Conservation (phyloP, 2,888 invertebrate species). For the Heliconius hortense region DNA sequence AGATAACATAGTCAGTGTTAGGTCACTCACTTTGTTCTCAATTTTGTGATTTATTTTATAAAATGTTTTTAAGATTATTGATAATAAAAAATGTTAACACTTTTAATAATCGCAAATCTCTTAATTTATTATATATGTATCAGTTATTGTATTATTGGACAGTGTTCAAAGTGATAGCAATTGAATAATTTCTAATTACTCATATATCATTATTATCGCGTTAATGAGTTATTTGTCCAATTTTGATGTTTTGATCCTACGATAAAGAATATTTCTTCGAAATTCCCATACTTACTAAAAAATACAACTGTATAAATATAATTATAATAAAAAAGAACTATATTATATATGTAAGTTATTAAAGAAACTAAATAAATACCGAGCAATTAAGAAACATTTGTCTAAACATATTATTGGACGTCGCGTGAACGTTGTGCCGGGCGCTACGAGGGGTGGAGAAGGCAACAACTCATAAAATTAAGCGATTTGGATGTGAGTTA, state of each 20-base stretch:
- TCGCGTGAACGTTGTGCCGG: constrained; percentile 60
- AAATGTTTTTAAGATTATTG: background rate
- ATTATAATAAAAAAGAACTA: background rate
- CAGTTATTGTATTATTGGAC: background rate
- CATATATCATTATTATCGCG: constrained; percentile 29
- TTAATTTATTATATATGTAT: background rate
- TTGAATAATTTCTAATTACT: constrained; percentile 34
- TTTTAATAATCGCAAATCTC: background rate
- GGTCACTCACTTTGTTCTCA: too few relatives aligned
- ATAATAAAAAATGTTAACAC: too few relatives aligned
- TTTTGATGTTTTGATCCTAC: constrained; percentile 35
- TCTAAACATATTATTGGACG: constrained; percentile 43
- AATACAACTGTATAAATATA: background rate
- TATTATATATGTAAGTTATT: background rate
- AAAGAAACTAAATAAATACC: background rate
- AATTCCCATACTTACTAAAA: background rate
- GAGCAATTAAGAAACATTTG: background rate
- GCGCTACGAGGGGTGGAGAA: constrained; percentile 77
- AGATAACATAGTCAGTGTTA: too few relatives aligned
- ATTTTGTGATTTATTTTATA: background rate
- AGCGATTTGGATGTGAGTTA: constrained; percentile 83
- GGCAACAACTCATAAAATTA: constrained; percentile 83
- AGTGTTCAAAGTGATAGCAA: constrained; percentile 21
- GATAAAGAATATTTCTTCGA: constrained; percentile 30
- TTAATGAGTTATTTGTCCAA: constrained; percentile 29